phyloP scores from a whole-genome alignment of 53 echinoderm and acorn worm genomes.

The Astropecten irregularis region DNA sequence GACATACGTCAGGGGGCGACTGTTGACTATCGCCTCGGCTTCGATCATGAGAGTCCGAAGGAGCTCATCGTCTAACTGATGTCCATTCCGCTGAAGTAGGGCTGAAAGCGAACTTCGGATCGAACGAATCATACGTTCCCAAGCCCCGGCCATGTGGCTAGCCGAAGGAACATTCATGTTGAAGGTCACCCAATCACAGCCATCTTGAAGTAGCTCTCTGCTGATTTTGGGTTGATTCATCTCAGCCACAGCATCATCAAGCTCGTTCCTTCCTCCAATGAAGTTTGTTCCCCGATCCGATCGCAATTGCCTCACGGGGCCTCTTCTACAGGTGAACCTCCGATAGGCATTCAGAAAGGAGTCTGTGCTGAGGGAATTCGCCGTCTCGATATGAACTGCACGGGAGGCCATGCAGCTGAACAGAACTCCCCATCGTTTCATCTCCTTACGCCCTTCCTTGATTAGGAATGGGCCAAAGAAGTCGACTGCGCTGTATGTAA shows the following conservation, averaged over 20 bases:
- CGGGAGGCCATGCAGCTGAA: constrained; percentile 65
- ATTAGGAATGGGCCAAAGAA: constrained; percentile 63
- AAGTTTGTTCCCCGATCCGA: constrained; percentile 71
- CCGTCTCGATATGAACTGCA: constrained; percentile 60
- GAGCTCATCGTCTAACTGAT: too few relatives aligned
- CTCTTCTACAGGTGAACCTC: constrained; percentile 61
- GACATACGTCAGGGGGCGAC: neutral
- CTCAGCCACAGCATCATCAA: constrained; percentile 45
- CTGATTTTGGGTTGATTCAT: too few relatives aligned
- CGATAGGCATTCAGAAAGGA: constrained; percentile 58
- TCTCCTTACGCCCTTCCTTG: constrained; percentile 55
- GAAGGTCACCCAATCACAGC: too few relatives aligned
- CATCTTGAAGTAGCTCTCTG: too few relatives aligned
- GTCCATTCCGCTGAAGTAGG: too few relatives aligned
- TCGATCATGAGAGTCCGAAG: neutral
- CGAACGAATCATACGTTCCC: too few relatives aligned
- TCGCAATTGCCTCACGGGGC: constrained; percentile 59
- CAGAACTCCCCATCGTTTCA: constrained; percentile 64
- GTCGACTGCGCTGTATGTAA: constrained; percentile 63
- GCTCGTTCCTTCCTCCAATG: constrained; percentile 61
- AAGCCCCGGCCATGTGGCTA: too few relatives aligned
- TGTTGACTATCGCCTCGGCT: too few relatives aligned
- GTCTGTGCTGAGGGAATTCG: constrained; percentile 53
- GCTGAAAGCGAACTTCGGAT: too few relatives aligned
- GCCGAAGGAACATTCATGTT: too few relatives aligned